These are phyloP conservation scores for Mustela nigripes DNA, from an alignment of 2,113 vertebrate species.

Conservation along the genomic window DNA sequence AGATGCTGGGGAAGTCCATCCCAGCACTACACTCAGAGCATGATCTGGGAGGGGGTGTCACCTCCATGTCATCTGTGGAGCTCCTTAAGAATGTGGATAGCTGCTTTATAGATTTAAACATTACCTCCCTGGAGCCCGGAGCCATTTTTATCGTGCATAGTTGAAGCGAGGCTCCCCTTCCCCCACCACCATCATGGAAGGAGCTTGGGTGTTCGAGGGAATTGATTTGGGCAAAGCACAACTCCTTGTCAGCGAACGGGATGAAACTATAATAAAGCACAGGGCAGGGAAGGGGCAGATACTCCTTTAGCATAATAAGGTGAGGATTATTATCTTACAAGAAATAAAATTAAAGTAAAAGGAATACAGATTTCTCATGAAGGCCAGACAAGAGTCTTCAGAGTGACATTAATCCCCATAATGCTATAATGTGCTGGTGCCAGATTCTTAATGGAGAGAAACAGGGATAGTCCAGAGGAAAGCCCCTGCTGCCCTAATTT, in stretches of 20 bases:
- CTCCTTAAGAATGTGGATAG: background rate
- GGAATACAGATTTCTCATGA: background rate
- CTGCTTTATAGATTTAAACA: background rate
- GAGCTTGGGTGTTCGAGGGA: background rate
- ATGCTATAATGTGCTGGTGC: background rate
- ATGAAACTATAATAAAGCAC: background rate
- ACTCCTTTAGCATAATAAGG: slow-evolving; percentile 10
- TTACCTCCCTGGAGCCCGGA: background rate
- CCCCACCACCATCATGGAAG: background rate
- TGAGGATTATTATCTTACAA: background rate
- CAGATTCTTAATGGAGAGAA: background rate
- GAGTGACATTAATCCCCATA: background rate
- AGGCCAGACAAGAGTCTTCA: background rate
- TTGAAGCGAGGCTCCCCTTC: background rate
- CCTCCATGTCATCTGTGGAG: background rate
- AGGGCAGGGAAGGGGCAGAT: background rate
- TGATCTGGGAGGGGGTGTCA: fast-evolving
- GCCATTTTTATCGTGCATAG: background rate
- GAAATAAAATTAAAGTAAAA: slow-evolving; percentile 26
- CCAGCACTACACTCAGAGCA: background rate
- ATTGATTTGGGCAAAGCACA: background rate
- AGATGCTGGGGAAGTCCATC: background rate
- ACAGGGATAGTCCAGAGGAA: background rate
- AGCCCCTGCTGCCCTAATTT: background rate
- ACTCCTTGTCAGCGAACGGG: background rate